A percentile compares a stretch with the other conserved stretches of the same genome.
These are phyloP conservation scores for Holacanthella duospinosa DNA, from an alignment of 2,888 invertebrate genomes.

Conservation along the genomic window DNA sequence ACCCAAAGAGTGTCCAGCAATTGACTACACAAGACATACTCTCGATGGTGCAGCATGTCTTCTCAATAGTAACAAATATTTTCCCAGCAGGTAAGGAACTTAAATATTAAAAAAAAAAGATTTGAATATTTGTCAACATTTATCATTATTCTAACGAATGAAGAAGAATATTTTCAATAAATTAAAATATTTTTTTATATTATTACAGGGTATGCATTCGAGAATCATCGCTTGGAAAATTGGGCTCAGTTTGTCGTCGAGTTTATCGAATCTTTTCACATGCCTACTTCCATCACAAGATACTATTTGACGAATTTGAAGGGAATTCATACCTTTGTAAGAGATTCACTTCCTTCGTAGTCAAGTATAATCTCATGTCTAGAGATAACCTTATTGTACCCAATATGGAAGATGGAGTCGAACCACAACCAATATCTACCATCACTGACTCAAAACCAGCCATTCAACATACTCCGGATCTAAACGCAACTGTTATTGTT, in stretches of 20 bases:
- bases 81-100: slow-evolving; percentile 87
- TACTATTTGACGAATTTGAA: slow-evolving; percentile 96
- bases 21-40: slow-evolving; percentile 97
- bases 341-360: slow-evolving; percentile 91
- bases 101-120: too few relatives aligned
- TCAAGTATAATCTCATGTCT: slow-evolving; percentile 95
- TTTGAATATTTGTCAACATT: too few relatives aligned
- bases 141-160: background rate
- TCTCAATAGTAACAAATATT: slow-evolving; percentile 98
- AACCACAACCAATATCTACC: background rate
- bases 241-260: slow-evolving; percentile 95
- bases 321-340: slow-evolving; percentile 77
- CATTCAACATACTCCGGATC: background rate
- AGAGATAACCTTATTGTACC: slow-evolving; percentile 97
- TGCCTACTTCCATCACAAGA: slow-evolving; percentile 95
- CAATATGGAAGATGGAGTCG: slow-evolving; percentile 64
- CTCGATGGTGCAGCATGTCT: slow-evolving; percentile 97
- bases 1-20: slow-evolving; percentile 98
- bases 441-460: background rate
- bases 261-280: slow-evolving; percentile 99
- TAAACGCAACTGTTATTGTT: background rate
- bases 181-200: background rate
- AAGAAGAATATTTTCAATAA: background rate
- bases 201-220: slow-evolving; percentile 87
- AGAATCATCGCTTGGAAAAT: slow-evolving; percentile 94